Base-by-base conservation (phyloP, 2,797 vertebrate genomes). In the Peromyscus attwateri region DNA sequence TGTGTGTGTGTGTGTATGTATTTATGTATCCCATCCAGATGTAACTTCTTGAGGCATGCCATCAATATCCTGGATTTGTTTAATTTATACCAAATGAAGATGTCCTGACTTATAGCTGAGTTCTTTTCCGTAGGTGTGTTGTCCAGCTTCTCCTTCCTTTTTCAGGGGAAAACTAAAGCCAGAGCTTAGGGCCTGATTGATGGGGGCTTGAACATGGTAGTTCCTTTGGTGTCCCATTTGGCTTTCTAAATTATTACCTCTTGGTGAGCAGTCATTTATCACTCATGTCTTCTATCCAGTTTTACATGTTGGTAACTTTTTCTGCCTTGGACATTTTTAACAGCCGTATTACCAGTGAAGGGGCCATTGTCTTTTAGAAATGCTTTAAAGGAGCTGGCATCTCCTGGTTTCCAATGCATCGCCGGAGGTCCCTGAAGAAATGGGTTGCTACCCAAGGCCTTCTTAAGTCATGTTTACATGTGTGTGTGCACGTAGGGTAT, bases 181-280 rank as follows among this genome's bases (percentile, higher is more conserved):
- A 77, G 93, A 82, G 49, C n/a, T 94, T 34, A 81, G 80, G 37
- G 40, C 75, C 13, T 95, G 92, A 97, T 84, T 75, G 95, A 98
- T 97, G 95, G 29, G 34, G 90, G 34, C 82, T 82, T 70, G 46
- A 97, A 57, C 12, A 62, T 31, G n/a, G 31, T n/a, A 79, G 87
- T 0, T 4, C 88, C 95, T 95, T 76, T 80, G 64, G n/a, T 82
- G 88, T 68, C 73, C 83, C 4, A 0, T 13, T 0, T 97, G 94
- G 84, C 88, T 95, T 97, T 90, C 96, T 91, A 97, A 98, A 97
- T 97, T 80, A 64, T 95, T 91, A 87, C 96, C 91, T 91, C 43
- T 73, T 77, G 71, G 12, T 43, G 90, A 93, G 73, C 23, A 95
- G 68, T 79, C 94, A 81, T 97, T 97, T 84, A 75, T 98, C 97